Conservation (phyloP, 2,888 invertebrate species). For the Melinaea menophilus region DNA sequence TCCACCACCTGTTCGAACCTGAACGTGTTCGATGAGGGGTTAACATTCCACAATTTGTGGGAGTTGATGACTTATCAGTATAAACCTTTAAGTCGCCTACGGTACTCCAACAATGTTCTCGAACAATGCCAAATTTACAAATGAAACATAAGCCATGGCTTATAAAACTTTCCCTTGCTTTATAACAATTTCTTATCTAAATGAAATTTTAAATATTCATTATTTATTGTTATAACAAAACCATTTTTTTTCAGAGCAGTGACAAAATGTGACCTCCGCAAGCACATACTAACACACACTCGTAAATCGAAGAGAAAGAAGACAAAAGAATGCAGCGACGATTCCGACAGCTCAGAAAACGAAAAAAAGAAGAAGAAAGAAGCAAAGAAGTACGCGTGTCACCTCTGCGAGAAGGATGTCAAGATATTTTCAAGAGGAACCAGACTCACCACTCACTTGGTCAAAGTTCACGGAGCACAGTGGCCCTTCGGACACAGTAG, state of each 20-base stretch:
- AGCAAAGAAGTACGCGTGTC: conserved; percentile 78
- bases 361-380: conserved; percentile 45
- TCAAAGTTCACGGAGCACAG: conserved; percentile 83
- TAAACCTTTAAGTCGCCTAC: too few species aligned
- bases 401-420: conserved; percentile 80
- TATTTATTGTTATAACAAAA: not conserved
- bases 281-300: conserved; percentile 74
- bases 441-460: conserved; percentile 83
- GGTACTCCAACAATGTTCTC: too few species aligned
- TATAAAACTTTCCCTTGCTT: too few species aligned
- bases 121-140: too few species aligned
- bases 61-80: too few species aligned
- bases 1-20: too few species aligned
- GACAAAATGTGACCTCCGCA: conserved; percentile 77
- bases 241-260: conserved; percentile 69
- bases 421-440: conserved; percentile 80
- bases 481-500: conserved; percentile 87
- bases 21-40: too few species aligned
- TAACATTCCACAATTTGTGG: too few species aligned
- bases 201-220: not conserved
- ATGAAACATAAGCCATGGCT: too few species aligned
- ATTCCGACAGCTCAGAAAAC: conserved; percentile 44
- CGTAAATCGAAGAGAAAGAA: conserved; percentile 40
- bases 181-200: too few species aligned
- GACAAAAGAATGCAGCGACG: conserved; percentile 30